Percentiles rank a stretch among this genome's conserved stretches.
Evolutionary conservation across 2,797 vertebrate species (phyloP).

Genomic region (Rhinoraja longicauda): DNA sequence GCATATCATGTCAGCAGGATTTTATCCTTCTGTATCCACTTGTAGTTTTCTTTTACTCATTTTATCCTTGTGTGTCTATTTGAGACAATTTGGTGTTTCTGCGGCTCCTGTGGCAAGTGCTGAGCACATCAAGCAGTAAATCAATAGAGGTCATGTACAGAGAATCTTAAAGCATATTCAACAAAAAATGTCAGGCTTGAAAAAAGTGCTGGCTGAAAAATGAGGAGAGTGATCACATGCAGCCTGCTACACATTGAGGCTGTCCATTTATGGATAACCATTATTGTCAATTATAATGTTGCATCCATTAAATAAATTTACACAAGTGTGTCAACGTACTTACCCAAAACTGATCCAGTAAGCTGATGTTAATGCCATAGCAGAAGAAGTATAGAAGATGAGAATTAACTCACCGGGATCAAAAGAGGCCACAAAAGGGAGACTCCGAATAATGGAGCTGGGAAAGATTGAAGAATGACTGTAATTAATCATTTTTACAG

Average conservation of each 20-base stretch:
- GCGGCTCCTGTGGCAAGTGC: not conserved
- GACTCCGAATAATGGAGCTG: not conserved
- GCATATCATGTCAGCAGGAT: not conserved
- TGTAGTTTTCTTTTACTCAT: not conserved
- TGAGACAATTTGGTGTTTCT: not conserved
- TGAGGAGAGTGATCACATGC: not conserved
- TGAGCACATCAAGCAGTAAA: not conserved
- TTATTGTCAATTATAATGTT: not conserved
- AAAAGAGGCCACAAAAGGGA: not conserved
- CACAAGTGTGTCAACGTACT: not conserved
- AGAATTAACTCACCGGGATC: not conserved
- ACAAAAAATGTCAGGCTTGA: not conserved
- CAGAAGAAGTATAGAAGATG: not conserved
- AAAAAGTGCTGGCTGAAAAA: not conserved
- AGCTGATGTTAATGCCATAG: not conserved
- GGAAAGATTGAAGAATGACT: not conserved
- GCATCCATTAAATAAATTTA: not conserved
- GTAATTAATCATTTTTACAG: not conserved
- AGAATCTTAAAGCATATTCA: not conserved
- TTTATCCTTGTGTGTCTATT: conserved; percentile 12
- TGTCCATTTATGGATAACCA: not conserved
- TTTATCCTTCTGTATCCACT: not conserved
- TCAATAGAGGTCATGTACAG: not conserved
- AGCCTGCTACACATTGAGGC: not conserved
- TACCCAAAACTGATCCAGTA: not conserved